These are phyloP conservation scores for Centropyge bicolor DNA, from an alignment of 2,797 vertebrate genomes.

Conservation along the genomic window DNA sequence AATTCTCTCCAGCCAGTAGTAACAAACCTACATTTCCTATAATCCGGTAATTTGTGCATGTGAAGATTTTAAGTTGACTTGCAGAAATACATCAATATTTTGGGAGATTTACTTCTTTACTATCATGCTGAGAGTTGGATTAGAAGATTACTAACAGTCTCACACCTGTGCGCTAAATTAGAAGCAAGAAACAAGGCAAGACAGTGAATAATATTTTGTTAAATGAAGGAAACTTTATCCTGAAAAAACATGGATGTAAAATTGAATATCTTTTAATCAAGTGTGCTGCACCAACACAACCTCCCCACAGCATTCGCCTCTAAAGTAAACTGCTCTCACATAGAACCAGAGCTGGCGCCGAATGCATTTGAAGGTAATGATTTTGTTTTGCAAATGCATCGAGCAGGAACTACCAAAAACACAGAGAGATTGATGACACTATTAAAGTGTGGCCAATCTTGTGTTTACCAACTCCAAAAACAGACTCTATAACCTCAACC, in stretches of 20 bases:
- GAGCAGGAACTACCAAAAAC: conserved; percentile 21
- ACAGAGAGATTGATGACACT: conserved; percentile 24
- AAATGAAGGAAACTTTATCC: background rate
- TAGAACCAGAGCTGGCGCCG: background rate
- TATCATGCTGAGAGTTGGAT: background rate
- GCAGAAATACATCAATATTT: background rate
- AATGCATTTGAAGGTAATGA: conserved; percentile 31
- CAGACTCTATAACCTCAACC: background rate
- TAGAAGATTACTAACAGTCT: too few relatives aligned
- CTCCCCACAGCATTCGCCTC: background rate
- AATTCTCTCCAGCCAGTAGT: background rate
- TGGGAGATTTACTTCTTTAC: background rate
- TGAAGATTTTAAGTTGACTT: background rate
- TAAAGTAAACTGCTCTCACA: background rate
- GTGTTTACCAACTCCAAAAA: conserved; percentile 23
- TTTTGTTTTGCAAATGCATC: conserved; percentile 47
- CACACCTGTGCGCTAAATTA: too few relatives aligned
- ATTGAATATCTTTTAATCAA: conserved; percentile 2
- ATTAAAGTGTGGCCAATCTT: conserved; percentile 13
- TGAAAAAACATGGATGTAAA: background rate
- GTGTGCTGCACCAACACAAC: background rate
- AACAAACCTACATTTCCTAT: background rate
- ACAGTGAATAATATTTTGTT: background rate
- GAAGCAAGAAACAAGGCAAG: background rate
- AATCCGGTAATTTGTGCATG: background rate